These are phyloP conservation scores for Micrasema longulum DNA, from an alignment of 1,140 invertebrate species.

Conservation along the genomic window DNA sequence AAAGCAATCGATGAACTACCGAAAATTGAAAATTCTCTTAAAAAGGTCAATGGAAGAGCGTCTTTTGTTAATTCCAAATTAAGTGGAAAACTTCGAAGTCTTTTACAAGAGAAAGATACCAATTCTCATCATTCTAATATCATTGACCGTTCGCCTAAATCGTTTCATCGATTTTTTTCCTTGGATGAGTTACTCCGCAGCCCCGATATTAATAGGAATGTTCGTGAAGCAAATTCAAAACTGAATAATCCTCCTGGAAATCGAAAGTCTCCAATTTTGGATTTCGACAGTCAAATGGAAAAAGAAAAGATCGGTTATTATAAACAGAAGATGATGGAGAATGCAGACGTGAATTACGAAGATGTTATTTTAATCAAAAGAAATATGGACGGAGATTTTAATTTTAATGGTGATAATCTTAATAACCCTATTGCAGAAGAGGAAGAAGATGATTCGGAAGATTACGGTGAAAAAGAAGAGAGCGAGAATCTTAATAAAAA, in stretches of 20 bases:
- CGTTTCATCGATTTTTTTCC: slow-evolving; percentile 19
- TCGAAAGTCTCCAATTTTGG: slow-evolving; percentile 37
- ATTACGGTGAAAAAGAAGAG: slow-evolving; percentile 62
- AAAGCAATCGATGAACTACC: slow-evolving; percentile 44
- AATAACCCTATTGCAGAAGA: slow-evolving; percentile 63
- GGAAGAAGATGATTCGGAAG: slow-evolving; percentile 65
- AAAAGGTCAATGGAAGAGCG: slow-evolving; percentile 6
- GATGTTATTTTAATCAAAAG: slow-evolving; percentile 67
- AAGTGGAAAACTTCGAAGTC: slow-evolving; percentile 14
- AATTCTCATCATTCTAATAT: neutral
- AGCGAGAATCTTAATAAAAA: slow-evolving; percentile 49
- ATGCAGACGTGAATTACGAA: slow-evolving; percentile 64
- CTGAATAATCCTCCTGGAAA: slow-evolving; percentile 9
- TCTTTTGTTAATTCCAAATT: slow-evolving; percentile 15
- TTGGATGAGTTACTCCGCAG: slow-evolving; percentile 1
- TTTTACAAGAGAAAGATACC: slow-evolving; percentile 17
- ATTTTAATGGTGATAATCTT: slow-evolving; percentile 59
- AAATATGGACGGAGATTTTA: slow-evolving; percentile 67
- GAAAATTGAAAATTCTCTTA: neutral
- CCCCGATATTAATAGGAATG: no score
- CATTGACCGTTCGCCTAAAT: slow-evolving; percentile 3
- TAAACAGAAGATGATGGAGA: slow-evolving; percentile 64
- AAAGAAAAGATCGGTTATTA: slow-evolving; percentile 66
- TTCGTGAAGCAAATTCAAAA: slow-evolving; percentile 14
- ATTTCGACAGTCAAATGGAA: slow-evolving; percentile 62